Conservation (phyloP, 2,113 vertebrate genomes). For the Donacobius atricapilla region DNA sequence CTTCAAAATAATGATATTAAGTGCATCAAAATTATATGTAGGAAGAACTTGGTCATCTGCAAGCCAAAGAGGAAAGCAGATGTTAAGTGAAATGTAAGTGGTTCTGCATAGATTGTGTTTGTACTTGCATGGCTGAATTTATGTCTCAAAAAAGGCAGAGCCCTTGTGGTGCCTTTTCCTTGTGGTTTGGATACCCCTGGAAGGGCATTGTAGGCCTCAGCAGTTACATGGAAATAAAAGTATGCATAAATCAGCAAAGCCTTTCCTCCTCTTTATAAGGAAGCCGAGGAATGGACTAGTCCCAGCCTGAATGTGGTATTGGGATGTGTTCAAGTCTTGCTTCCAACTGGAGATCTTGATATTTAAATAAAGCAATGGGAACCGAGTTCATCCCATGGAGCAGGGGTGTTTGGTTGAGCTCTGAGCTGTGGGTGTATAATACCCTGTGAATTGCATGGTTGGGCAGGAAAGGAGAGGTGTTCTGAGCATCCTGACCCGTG, state of each 20-base stretch:
- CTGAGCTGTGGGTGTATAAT: not conserved
- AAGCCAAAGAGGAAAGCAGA: not conserved
- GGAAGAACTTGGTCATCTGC: not conserved
- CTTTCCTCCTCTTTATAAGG: not conserved
- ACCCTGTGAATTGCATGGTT: not conserved
- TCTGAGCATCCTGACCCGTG: not conserved
- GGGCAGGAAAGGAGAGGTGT: not conserved
- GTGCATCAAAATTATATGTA: not conserved
- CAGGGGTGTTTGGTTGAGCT: not conserved
- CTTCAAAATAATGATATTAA: not conserved
- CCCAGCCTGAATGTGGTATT: not conserved
- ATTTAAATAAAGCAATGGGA: slow-evolving; percentile 17
- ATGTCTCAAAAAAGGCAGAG: not conserved
- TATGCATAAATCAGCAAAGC: not conserved
- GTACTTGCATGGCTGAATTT: not conserved
- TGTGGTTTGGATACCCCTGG: not conserved
- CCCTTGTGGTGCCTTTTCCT: not conserved
- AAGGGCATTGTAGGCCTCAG: not conserved
- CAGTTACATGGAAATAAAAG: not conserved
- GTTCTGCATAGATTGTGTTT: not conserved
- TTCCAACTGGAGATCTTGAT: not conserved
- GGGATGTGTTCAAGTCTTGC: not conserved
- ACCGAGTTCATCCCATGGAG: not conserved
- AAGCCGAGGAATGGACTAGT: not conserved
- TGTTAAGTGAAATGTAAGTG: not conserved